Evolutionary conservation across 2,113 vertebrate genomes (phyloP).

Genomic region (Phalacrocorax brasilianus): DNA sequence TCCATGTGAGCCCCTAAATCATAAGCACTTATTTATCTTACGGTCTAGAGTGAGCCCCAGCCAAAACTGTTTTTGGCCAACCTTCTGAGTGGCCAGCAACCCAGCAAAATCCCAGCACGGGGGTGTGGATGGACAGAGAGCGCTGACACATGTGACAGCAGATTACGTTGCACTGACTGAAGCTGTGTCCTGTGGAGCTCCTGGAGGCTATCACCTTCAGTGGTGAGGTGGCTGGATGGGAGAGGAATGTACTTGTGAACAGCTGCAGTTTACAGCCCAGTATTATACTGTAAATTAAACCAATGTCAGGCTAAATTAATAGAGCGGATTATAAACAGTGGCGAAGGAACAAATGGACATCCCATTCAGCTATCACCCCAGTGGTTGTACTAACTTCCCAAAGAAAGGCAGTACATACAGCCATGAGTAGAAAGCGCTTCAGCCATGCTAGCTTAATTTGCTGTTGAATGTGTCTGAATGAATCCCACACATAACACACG

Average conservation of each 20-base stretch:
- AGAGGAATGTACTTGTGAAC: conserved; percentile 14
- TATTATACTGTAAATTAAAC: neutral
- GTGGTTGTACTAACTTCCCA: neutral
- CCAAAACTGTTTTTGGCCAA: neutral
- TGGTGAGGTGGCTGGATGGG: neutral
- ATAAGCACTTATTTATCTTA: neutral
- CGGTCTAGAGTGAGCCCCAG: neutral
- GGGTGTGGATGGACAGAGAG: neutral
- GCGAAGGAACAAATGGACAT: neutral
- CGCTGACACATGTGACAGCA: neutral
- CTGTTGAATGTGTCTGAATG: neutral
- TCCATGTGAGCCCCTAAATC: neutral
- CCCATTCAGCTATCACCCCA: neutral
- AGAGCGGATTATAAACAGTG: conserved; percentile 1
- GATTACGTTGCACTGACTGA: neutral
- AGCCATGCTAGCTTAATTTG: neutral
- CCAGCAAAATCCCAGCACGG: neutral
- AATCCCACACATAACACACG: neutral
- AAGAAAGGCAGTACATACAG: neutral
- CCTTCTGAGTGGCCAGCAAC: neutral
- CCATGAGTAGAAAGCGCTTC: neutral
- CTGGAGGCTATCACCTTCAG: neutral
- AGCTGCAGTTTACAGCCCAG: conserved; percentile 47
- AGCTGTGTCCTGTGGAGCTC: neutral
- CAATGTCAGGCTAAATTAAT: conserved; percentile 13